These are phyloP conservation scores for Mechanitis mazaeus DNA, from an alignment of 2,888 invertebrate species.

Conservation along the genomic window DNA sequence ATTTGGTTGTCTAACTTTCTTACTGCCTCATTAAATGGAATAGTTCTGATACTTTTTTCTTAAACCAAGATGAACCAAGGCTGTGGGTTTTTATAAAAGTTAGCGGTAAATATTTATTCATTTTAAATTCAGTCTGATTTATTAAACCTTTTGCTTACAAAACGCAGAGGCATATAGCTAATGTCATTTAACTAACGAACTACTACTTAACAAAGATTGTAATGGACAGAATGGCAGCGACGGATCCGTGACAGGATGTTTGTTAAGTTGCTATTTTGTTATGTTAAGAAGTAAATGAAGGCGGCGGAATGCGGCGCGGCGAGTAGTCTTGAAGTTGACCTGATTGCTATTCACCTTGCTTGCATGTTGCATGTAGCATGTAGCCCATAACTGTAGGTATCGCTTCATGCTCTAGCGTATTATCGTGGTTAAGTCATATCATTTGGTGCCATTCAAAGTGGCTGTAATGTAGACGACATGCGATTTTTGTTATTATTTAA, in stretches of 20 bases:
- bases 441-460: not conserved
- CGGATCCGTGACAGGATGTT: slow-evolving; percentile 3
- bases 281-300: slow-evolving; percentile 19
- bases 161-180: too few relatives aligned
- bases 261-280: slow-evolving; percentile 8
- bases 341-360: slow-evolving; percentile 22
- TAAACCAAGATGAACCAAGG: too few relatives aligned
- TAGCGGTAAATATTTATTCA: too few relatives aligned
- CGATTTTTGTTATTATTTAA: too few relatives aligned
- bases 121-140: too few relatives aligned
- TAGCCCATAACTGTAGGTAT: slow-evolving; percentile 7
- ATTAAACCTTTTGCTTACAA: too few relatives aligned
- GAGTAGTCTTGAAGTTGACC: slow-evolving; percentile 9
- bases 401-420: slow-evolving; percentile 1
- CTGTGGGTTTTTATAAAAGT: too few relatives aligned
- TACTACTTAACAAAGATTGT: too few relatives aligned
- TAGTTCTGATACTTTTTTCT: too few relatives aligned
- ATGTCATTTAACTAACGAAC: too few relatives aligned
- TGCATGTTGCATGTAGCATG: not conserved
- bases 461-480: not conserved
- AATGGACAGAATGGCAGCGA: not conserved
- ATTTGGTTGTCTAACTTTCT: too few relatives aligned
- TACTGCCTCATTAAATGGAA: too few relatives aligned
- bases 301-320: slow-evolving; percentile 22
- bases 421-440: slow-evolving; percentile 4